Percentiles rank a stretch among this genome's conserved stretches.
Evolutionary conservation across 2,797 vertebrate genomes (phyloP).

Genomic region (Hippocampus kuda): DNA sequence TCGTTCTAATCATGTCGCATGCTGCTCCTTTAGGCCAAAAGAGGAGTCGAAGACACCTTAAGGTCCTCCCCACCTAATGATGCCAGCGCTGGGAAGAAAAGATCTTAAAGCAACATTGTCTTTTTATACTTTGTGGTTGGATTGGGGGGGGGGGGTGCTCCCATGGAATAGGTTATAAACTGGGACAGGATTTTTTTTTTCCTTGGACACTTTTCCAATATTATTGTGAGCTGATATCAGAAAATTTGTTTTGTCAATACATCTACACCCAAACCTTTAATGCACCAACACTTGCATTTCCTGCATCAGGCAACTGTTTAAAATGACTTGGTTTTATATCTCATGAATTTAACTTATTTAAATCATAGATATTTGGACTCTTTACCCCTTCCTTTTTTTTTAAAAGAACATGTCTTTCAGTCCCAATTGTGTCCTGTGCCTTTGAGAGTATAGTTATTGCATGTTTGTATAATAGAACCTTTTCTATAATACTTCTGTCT

Average conservation of each 20-base stretch:
- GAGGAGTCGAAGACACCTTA: constrained; percentile 72
- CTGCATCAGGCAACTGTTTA: constrained; percentile 40
- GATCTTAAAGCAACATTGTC: constrained; percentile 29
- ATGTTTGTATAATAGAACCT: constrained; percentile 49
- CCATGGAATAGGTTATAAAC: constrained; percentile 31
- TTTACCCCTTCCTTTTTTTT: neutral
- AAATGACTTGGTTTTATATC: constrained; percentile 53
- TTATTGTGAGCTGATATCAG: constrained; percentile 39
- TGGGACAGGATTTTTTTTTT: neutral
- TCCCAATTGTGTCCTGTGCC: constrained; percentile 47
- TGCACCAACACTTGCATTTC: constrained; percentile 32
- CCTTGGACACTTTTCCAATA: constrained; percentile 53
- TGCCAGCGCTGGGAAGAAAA: constrained; percentile 25
- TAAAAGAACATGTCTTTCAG: constrained; percentile 19
- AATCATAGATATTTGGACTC: constrained; percentile 56
- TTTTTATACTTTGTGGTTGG: constrained; percentile 7
- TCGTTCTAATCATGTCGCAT: constrained; percentile 2
- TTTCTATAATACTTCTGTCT: constrained; percentile 41
- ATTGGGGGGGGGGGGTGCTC: neutral
- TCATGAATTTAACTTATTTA: constrained; percentile 65
- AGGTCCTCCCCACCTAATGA: constrained; percentile 18
- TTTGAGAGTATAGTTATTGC: constrained; percentile 51
- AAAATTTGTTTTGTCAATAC: constrained; percentile 51
- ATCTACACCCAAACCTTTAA: constrained; percentile 34
- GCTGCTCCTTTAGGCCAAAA: constrained; percentile 61